Percentiles rank a stretch among this genome's conserved stretches.
These are phyloP conservation scores for Drosophila meridionalis DNA, from an alignment of 2,888 invertebrate species.

Conservation along the genomic window DNA sequence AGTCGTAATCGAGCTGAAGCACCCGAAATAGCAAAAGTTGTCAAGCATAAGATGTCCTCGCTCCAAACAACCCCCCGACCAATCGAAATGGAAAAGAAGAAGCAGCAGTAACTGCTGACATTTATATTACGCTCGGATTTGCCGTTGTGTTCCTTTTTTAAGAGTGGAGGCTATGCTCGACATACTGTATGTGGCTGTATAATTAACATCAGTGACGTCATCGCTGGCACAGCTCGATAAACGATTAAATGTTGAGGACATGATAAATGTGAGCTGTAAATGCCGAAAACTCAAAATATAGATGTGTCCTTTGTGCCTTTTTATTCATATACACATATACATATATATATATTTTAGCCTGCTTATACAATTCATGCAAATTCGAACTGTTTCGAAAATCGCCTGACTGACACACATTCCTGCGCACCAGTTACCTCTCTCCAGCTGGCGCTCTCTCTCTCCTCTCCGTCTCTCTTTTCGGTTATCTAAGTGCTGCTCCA, in stretches of 20 bases:
- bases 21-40: constrained; percentile 50
- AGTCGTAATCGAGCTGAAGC: constrained; percentile 53
- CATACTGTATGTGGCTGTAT: constrained; percentile 39
- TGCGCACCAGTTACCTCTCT: constrained; percentile 48
- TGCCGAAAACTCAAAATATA: constrained; percentile 38
- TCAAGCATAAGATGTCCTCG: constrained; percentile 23
- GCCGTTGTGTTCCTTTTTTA: constrained; percentile 13
- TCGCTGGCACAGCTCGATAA: constrained; percentile 54
- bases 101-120: constrained; percentile 20
- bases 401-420: constrained; percentile 69
- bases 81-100: neutral
- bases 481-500: constrained; percentile 59
- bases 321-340: neutral
- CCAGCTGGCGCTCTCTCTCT: constrained; percentile 10
- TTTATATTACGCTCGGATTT: constrained; percentile 20
- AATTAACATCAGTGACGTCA: constrained; percentile 69
- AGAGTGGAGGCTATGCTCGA: constrained; percentile 26
- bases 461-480: constrained; percentile 9
- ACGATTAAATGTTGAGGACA: constrained; percentile 49
- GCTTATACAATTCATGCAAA: constrained; percentile 73
- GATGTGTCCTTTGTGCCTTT: constrained; percentile 36
- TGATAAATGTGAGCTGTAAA: constrained; percentile 29
- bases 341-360: constrained; percentile 37
- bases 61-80: constrained; percentile 2
- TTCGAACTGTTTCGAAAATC: constrained; percentile 37